Conservation (phyloP, 1,140 invertebrate genomes). For the Chelonus insularis region DNA sequence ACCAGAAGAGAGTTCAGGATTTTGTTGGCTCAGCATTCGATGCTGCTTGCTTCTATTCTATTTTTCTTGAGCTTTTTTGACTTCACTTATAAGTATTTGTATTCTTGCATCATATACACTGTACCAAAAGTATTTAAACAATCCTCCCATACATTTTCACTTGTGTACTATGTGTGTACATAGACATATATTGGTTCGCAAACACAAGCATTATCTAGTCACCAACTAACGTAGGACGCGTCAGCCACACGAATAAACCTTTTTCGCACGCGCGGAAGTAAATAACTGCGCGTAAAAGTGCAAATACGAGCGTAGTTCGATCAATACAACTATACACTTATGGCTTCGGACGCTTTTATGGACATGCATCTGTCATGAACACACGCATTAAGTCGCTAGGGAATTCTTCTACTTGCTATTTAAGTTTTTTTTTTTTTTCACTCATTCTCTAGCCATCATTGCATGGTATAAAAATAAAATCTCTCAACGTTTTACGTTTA, state of each 20-base stretch:
- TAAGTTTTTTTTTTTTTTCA: no score
- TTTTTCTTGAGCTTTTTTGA: not conserved
- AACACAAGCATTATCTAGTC: constrained; percentile 12
- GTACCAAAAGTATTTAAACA: constrained; percentile 15
- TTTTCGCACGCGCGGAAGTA: constrained; percentile 6
- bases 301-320: not conserved
- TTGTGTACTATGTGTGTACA: constrained; percentile 19
- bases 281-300: constrained; percentile 20
- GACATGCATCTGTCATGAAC: constrained; percentile 14
- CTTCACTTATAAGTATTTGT: not conserved
- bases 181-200: constrained; percentile 25
- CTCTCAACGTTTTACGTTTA: no score
- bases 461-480: no score
- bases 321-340: not conserved
- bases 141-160: not conserved
- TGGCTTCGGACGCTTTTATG: not conserved
- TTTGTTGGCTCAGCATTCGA: constrained; percentile 22
- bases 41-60: not conserved
- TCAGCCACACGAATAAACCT: constrained; percentile 6
- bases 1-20: not conserved
- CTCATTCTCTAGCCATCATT: no score
- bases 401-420: not conserved
- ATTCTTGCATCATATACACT: constrained; percentile 2
- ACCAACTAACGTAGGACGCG: constrained; percentile 1
- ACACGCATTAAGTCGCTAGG: not conserved